Evolutionary conservation across 2,797 vertebrate genomes (phyloP), one percentile per base, ranked within the genome.

Genomic region (Limnodromus scolopaceus): DNA sequence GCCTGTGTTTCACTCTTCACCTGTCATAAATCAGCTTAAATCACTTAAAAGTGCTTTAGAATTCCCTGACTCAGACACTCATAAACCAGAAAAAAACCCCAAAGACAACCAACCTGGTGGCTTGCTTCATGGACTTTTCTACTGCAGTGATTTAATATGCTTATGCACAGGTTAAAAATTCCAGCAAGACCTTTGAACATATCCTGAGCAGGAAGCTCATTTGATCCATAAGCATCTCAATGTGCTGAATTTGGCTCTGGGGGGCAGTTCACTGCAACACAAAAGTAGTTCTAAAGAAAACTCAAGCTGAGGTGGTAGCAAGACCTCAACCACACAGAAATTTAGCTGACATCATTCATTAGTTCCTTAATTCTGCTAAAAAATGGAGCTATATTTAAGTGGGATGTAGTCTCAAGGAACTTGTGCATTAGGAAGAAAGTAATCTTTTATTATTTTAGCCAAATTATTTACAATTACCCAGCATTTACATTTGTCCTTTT

Each of bases 11-110:
- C 54, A 72, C n/a, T 41, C n/a, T 85, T 61, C 14, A 60, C 6
- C 28, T 76, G 79, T 38, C 55, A 53, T 6, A 72, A 76, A 85
- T n/a, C 6, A 15, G 18, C 43, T 6, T 53, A 80, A 83, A 54
- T 54, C 43, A 69, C 34, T 58, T 76, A 36, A 46, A 57, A 71
- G 5, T 6, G 8, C 28, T 14, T 28, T 61, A 65, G 14, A 65
- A 51, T 57, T 45, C 24, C 24, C 41, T 16, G 13, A 45, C 16
- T 51, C 9, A 30, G 53, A 49, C 2, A 75, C 18, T 18, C 7
- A 43, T 5, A 72, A 41, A 28, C 10, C 38, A 66, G 28, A 36
- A 53, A 36, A 30, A 39, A 13, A 0, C 0, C 0, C 28, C 38
- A 53, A 79, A 70, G 10, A 5, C 60, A 76, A 13, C 10, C 15